These are phyloP conservation scores for Drosophila pachea DNA, from an alignment of 1,140 invertebrate species.

Conservation along the genomic window DNA sequence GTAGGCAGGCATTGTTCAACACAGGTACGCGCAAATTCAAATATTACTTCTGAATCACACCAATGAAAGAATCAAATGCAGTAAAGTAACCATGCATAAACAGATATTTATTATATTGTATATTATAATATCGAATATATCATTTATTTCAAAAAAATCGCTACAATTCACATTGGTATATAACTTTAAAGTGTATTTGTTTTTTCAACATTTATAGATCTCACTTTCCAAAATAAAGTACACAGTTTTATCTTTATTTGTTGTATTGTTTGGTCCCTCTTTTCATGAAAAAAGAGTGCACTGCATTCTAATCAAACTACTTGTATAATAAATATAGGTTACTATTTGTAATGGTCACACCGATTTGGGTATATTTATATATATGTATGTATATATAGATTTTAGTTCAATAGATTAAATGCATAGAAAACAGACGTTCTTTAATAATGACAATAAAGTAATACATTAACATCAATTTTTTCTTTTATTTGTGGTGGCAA, in stretches of 20 bases:
- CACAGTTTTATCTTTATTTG: constrained; percentile 63
- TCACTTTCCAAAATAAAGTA: constrained; percentile 71
- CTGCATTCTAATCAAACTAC: constrained; percentile 58
- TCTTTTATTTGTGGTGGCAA: constrained; percentile 54
- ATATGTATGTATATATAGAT: constrained; percentile 51
- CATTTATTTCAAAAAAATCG: constrained; percentile 53
- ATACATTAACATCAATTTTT: constrained; percentile 54
- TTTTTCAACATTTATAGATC: constrained; percentile 69
- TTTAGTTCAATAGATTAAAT: constrained; percentile 62
- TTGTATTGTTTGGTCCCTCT: constrained; percentile 66
- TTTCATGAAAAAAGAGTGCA: constrained; percentile 73
- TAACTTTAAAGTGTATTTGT: constrained; percentile 37
- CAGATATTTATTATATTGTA: constrained; percentile 67
- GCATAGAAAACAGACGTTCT: constrained; percentile 57
- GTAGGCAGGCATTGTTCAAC: not conserved
- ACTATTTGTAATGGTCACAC: constrained; percentile 63
- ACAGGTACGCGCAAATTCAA: constrained; percentile 3
- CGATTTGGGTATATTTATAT: constrained; percentile 54
- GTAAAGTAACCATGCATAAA: constrained; percentile 55
- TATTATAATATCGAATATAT: constrained; percentile 57
- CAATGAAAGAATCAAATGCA: not conserved
- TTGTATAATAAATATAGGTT: constrained; percentile 38
- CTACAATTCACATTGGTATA: constrained; percentile 47
- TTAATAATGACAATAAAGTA: constrained; percentile 61
- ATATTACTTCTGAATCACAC: not conserved